Base-by-base conservation (phyloP, 1,140 invertebrate genomes). In the Cryptotermes secundus region DNA sequence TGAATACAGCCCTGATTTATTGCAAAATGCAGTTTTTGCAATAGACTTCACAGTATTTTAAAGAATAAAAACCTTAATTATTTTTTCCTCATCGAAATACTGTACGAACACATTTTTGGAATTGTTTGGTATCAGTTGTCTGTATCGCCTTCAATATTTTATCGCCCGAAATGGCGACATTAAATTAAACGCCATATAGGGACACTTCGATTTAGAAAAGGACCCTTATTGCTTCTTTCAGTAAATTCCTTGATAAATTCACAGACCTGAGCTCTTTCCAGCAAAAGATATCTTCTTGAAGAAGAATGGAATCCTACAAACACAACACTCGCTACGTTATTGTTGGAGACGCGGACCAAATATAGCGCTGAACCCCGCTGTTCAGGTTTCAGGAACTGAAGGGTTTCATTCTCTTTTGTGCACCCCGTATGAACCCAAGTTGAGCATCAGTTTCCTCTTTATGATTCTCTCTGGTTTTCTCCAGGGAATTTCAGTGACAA, bases 361-460 rank as follows among this genome's bases (percentile, higher is more conserved):
- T 26, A 9, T 19, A 22, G 16, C 19, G 6, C 7, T n/a, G 53
- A 59, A n/a, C 53, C 53, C 38, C 19, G 16, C 9, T 49, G 45
- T 49, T 49, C 45, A 49, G 45, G 22, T 49, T 49, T 49, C 45
- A 72, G 59, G 26, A 72, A 6, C n/a, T 26, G 26, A 26, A 72
- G 59, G 59, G 31, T 72, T 72, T 72, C 59, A 14, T 49, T 49
- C 59, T 72, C 26, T 72, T 72, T 72, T 72, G 59, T 72, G 59
- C 59, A 72, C 26, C 14, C 4, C n/a, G 16, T 2, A 72, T 9
- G 59, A 49, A 49, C 16, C 6, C 45, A 22, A 49, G 45, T 3
- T 49, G 45, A 72, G 59, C 59, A 72, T 72, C 59, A 31, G 59
- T 72, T 72, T 72, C 59, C n/a, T 72, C 59, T 72, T 72, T 72